phyloP scores from a whole-genome alignment of 2,888 invertebrate species.

The Temnothorax unifasciatus region DNA sequence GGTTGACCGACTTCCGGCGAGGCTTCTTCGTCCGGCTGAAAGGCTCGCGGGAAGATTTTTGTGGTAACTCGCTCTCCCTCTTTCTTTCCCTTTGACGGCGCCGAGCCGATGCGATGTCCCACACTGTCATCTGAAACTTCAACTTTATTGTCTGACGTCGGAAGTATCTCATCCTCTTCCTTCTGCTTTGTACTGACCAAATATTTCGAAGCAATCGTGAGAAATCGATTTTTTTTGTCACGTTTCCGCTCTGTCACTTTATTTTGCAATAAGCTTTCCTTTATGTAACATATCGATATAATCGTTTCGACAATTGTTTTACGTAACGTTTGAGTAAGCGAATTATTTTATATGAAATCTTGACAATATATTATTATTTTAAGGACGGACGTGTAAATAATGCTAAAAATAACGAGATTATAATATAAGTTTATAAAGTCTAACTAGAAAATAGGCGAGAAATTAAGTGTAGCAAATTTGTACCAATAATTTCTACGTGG shows the following conservation, averaged over 20 bases:
- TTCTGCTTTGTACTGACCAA: conserved; percentile 19
- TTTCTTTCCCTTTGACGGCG: conserved; percentile 15
- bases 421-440: background rate
- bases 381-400: background rate
- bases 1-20: conserved; percentile 77
- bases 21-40: conserved; percentile 62
- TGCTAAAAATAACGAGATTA: background rate
- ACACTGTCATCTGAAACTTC: conserved; percentile 48
- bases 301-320: background rate
- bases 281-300: background rate
- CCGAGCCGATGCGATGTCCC: conserved; percentile 3
- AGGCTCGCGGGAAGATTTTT: conserved; percentile 60
- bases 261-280: background rate
- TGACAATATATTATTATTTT: background rate
- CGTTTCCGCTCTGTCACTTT: conserved; percentile 5
- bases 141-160: conserved; percentile 49
- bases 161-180: conserved; percentile 41
- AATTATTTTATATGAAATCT: background rate
- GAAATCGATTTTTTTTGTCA: conserved; percentile 41
- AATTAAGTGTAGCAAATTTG: background rate
- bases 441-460: background rate
- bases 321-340: background rate
- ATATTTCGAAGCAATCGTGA: conserved; percentile 44
- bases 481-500: background rate
- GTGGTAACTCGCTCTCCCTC: conserved; percentile 26